Conservation (phyloP, 2,113 vertebrate species). For the Acanthisitta chloris region DNA sequence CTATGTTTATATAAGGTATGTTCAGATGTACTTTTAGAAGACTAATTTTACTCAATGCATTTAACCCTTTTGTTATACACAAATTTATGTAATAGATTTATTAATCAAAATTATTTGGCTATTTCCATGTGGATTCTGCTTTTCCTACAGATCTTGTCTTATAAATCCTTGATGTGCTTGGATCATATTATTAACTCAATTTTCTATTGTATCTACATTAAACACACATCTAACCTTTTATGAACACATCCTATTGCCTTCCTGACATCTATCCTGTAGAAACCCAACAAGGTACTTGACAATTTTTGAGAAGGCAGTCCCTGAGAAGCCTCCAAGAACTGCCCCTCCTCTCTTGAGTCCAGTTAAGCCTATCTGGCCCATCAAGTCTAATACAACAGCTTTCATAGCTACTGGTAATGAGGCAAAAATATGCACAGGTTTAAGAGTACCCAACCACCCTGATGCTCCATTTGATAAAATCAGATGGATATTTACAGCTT, state of each 20-base stretch:
- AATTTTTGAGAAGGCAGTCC: not conserved
- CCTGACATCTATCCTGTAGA: not conserved
- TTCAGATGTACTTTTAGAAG: not conserved
- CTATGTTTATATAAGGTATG: not conserved
- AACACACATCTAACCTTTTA: not conserved
- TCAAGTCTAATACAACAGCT: not conserved
- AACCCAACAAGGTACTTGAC: not conserved
- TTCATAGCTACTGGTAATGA: not conserved
- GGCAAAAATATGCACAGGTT: not conserved
- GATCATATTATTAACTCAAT: not conserved
- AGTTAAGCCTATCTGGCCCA: not conserved
- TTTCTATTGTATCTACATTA: not conserved
- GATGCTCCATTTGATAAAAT: not conserved
- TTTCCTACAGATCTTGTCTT: not conserved
- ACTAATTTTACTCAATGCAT: not conserved
- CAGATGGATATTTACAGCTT: not conserved
- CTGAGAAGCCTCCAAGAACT: not conserved
- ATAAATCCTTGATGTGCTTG: not conserved
- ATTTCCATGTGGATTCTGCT: not conserved
- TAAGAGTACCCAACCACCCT: not conserved
- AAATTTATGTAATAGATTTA: not conserved
- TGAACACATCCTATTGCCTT: not conserved
- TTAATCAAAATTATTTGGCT: not conserved
- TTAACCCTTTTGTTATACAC: not conserved
- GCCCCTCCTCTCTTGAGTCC: not conserved